Conservation (phyloP, 2,113 vertebrate species). For the Trematocara zebra region DNA sequence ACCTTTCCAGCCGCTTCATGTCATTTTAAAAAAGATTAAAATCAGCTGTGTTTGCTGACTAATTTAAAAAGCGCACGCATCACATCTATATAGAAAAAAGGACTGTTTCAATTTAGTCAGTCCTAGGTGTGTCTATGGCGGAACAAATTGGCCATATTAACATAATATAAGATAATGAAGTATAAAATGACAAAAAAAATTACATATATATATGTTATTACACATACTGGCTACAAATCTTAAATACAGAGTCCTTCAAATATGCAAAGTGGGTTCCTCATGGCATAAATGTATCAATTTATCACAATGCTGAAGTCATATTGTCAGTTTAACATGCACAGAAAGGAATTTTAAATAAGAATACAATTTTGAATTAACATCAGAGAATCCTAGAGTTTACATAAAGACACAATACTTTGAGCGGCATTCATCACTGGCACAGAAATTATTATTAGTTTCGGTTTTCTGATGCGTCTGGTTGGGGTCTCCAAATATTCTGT, state of each 20-base stretch:
- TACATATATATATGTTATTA: background rate
- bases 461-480: background rate
- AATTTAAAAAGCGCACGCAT: background rate
- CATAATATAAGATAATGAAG: background rate
- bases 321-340: background rate
- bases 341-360: background rate
- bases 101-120: background rate
- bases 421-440: background rate
- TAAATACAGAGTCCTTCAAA: background rate
- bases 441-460: accelerated
- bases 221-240: background rate
- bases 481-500: background rate
- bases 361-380: background rate
- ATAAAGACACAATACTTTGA: background rate
- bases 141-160: background rate
- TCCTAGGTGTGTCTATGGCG: background rate
- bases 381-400: background rate
- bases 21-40: background rate
- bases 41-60: background rate
- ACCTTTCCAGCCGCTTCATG: background rate
- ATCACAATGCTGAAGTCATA: background rate
- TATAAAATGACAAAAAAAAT: background rate
- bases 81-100: background rate
- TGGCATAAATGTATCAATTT: background rate
- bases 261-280: background rate